phyloP scores from a whole-genome alignment of 2,797 vertebrate species.

The Sternotherus odoratus region DNA sequence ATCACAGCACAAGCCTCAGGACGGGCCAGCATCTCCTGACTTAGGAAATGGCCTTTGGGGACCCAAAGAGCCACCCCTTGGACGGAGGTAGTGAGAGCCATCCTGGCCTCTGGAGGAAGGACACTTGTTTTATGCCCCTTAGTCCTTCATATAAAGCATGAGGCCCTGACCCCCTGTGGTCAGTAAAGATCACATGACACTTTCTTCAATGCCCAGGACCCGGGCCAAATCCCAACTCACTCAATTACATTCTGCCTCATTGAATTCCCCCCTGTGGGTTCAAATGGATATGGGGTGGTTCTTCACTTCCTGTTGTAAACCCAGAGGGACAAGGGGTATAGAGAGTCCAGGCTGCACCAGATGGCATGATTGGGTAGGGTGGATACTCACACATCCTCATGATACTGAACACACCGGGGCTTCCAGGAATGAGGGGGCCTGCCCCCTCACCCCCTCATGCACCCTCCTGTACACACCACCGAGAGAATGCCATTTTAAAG shows the following conservation, averaged over 20 bases:
- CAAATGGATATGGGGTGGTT: constrained; percentile 14
- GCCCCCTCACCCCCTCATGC: not conserved
- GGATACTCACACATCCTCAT: not conserved
- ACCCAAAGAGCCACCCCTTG: not conserved
- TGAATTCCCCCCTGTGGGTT: constrained; percentile 37
- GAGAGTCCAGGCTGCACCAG: not conserved
- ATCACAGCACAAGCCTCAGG: not conserved
- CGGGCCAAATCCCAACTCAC: constrained; percentile 4
- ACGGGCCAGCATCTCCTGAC: not conserved
- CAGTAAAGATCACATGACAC: constrained; percentile 55
- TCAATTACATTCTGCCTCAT: constrained; percentile 37
- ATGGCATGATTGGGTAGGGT: not conserved
- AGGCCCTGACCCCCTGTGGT: not conserved
- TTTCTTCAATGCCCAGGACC: constrained; percentile 10
- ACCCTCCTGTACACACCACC: accelerated
- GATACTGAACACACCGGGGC: not conserved
- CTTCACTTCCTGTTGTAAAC: not conserved
- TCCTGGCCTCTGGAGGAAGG: not conserved
- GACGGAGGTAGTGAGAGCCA: not conserved
- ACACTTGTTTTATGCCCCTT: not conserved
- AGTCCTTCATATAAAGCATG: not conserved
- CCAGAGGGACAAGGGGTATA: not conserved
- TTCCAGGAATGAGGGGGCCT: not conserved
- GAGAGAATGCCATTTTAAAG: not conserved
- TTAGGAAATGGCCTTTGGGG: accelerated